Base-by-base conservation (phyloP, 2,797 vertebrate species). In the Heliangelus exortis region DNA sequence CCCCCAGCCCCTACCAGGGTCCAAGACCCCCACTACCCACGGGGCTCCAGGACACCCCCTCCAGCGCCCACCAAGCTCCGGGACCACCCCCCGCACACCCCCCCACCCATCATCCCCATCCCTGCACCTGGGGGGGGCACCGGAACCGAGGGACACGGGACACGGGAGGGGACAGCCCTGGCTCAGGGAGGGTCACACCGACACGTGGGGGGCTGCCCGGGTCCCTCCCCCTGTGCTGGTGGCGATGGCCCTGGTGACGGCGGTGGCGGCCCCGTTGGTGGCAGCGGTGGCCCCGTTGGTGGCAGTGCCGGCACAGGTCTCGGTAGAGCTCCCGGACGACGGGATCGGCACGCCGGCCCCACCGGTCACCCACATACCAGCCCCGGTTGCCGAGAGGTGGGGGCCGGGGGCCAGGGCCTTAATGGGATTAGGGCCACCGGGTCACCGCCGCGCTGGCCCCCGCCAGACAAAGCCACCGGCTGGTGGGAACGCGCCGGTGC, bases 311-410 rank as follows among this genome's bases (percentile, higher is more conserved):
- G 48, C 12, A 4, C 48, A 25, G 62, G 80, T 39, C 34, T 80
- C 26, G 57, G 80, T 34, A 77, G 77, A 7, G 89, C 93, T 96
- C 96, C 97, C 48, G 34, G 96, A 91, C 86, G 95, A 97, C 85
- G 34, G 92, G 72, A 93, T 87, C 88, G 94, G 97, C 96, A 97
- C 86, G 96, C 88, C 23, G 55, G 94, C 85, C 74, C 84, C 90
- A 57, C 85, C 31, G 48, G 88, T 4, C 83, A 93, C 84, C 81
- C 75, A 96, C 97, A 97, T 97, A 97, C 97, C 97, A 97, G 92
- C 78, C 92, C 89, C 72, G 92, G 97, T 97, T 97, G 97, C 97
- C 74, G 95, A 94, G 97, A 95, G 94, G 95, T 94, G 84, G 55
- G 71, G 95, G 95, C 92, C 69, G 92, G 84, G 78, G 87, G 92